These are phyloP conservation scores for Plutella xylostella DNA, from an alignment of 2,888 invertebrate genomes.

Conservation along the genomic window DNA sequence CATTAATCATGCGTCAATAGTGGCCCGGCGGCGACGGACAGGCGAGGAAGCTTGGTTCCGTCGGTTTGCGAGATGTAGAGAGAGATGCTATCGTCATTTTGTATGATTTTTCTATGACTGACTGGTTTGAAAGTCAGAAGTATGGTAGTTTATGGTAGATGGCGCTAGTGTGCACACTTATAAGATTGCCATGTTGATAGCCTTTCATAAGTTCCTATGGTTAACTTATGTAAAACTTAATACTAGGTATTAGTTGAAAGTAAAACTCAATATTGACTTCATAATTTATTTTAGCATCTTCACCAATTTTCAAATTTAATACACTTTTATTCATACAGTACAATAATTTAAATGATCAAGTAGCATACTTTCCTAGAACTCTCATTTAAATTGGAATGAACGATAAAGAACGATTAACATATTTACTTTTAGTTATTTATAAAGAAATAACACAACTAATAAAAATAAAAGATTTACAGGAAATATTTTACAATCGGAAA, in stretches of 20 bases:
- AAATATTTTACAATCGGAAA: slow-evolving; percentile 44
- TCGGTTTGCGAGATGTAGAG: too few species aligned
- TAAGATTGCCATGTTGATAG: too few species aligned
- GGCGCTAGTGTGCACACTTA: too few species aligned
- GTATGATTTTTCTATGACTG: too few species aligned
- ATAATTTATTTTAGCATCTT: slow-evolving; percentile 68
- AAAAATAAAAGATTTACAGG: slow-evolving; percentile 29
- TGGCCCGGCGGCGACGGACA: slow-evolving; percentile 61
- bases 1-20: slow-evolving; percentile 68
- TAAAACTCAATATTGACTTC: slow-evolving; percentile 44
- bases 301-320: slow-evolving; percentile 66
- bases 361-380: slow-evolving; percentile 60
- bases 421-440: slow-evolving; percentile 51
- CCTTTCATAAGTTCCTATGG: too few species aligned
- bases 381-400: slow-evolving; percentile 70
- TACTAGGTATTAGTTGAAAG: too few species aligned
- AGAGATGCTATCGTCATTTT: too few species aligned
- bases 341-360: slow-evolving; percentile 68
- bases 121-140: too few species aligned
- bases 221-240: too few species aligned
- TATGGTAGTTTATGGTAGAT: too few species aligned
- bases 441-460: slow-evolving; percentile 63
- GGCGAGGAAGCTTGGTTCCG: slow-evolving; percentile 39
- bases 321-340: slow-evolving; percentile 65
- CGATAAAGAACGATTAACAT: slow-evolving; percentile 67